Evolutionary conservation across 2,113 vertebrate genomes (phyloP).

Genomic region (Petromus typicus): DNA sequence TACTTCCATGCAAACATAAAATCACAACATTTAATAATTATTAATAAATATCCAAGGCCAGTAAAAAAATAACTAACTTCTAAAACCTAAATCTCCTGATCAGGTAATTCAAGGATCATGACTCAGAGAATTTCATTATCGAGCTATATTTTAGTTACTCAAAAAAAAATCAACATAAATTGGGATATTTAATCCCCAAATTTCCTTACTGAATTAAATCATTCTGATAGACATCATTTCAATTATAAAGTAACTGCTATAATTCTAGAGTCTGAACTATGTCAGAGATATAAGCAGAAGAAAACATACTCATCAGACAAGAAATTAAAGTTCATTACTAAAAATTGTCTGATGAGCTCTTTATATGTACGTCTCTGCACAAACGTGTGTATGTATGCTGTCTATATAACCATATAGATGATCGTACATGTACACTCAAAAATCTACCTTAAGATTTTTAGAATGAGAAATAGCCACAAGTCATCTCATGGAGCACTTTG

Average conservation of each 20-base stretch:
- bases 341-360: neutral
- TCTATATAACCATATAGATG: neutral
- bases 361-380: neutral
- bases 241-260: neutral
- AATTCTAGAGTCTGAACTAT: neutral
- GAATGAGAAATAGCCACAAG: neutral
- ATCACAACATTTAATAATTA: neutral
- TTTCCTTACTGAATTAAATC: neutral
- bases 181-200: conserved; percentile 16
- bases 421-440: neutral
- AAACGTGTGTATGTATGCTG: neutral
- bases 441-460: conserved; percentile 9
- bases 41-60: neutral
- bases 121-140: neutral
- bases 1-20: neutral
- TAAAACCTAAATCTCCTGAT: conserved; percentile 23
- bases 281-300: neutral
- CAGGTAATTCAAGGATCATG: neutral
- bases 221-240: neutral
- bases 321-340: conserved; percentile 18
- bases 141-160: neutral
- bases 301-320: conserved; percentile 28
- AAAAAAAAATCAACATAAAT: conserved; percentile 41
- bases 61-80: neutral
- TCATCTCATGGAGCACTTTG: neutral